phyloP scores from a whole-genome alignment of 1,140 invertebrate genomes.

The Drosophila santomea region DNA sequence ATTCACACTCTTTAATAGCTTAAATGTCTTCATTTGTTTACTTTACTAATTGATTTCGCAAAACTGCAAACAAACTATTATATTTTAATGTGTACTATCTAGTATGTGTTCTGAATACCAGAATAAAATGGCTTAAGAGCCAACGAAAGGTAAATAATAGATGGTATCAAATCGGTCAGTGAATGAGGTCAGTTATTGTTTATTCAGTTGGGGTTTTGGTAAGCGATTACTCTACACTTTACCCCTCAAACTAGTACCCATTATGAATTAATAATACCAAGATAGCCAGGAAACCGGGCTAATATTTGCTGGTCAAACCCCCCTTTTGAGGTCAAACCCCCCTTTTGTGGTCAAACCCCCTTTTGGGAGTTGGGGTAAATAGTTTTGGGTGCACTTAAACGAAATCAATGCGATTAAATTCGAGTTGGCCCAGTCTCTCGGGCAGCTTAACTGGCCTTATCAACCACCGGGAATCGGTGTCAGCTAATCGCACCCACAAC shows the following conservation, averaged over 20 bases:
- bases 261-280: constrained; percentile 1
- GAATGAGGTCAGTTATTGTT: constrained; percentile 1
- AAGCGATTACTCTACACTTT: not conserved
- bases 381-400: not conserved
- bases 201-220: not conserved
- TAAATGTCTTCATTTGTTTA: constrained; percentile 14
- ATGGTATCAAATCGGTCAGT: not conserved
- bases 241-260: not conserved
- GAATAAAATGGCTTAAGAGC: no score
- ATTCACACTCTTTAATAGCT: not conserved
- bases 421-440: constrained; percentile 2
- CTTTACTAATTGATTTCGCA: not conserved
- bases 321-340: constrained; percentile 1
- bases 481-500: constrained; percentile 42
- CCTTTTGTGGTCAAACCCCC: not conserved
- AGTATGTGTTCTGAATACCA: no score
- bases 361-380: not conserved
- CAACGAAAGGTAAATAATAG: not conserved
- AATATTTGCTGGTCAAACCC: not conserved
- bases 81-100: no score
- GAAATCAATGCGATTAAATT: constrained; percentile 10
- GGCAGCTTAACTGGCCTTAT: constrained; percentile 15
- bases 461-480: constrained; percentile 36
- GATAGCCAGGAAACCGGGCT: not conserved
- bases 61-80: not conserved